Conservation (phyloP, 2,797 vertebrate species). For the Thunnus albacares region DNA sequence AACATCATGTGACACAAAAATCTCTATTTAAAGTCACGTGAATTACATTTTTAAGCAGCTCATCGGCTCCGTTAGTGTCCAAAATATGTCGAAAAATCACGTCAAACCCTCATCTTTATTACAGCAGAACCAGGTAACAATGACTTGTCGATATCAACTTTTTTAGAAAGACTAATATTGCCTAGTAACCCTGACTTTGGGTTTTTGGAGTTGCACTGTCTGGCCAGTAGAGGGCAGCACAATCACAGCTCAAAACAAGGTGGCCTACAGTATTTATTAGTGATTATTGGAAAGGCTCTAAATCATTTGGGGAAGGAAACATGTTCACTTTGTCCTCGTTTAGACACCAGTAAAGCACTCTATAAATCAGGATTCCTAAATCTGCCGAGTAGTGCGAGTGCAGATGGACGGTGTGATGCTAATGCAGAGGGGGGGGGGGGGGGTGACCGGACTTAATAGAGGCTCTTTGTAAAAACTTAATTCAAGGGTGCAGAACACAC, state of each 20-base stretch:
- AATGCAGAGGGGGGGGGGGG: neutral
- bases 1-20: neutral
- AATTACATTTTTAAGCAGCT: neutral
- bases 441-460: neutral
- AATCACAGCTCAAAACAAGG: neutral
- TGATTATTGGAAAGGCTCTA: neutral
- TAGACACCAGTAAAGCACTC: neutral
- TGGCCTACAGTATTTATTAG: neutral
- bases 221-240: conserved; percentile 44
- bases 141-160: too few relatives aligned
- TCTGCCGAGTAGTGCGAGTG: neutral
- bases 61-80: neutral
- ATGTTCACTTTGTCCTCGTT: conserved; percentile 23
- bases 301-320: conserved; percentile 20
- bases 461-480: neutral
- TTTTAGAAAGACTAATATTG: neutral
- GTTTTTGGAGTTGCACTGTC: neutral
- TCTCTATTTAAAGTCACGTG: neutral
- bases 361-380: neutral
- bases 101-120: too few relatives aligned
- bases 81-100: neutral
- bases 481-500: neutral
- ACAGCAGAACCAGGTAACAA: neutral
- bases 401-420: neutral
- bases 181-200: neutral